These are phyloP conservation scores for Sciurus niger DNA, from an alignment of 2,113 vertebrate species.

Conservation along the genomic window DNA sequence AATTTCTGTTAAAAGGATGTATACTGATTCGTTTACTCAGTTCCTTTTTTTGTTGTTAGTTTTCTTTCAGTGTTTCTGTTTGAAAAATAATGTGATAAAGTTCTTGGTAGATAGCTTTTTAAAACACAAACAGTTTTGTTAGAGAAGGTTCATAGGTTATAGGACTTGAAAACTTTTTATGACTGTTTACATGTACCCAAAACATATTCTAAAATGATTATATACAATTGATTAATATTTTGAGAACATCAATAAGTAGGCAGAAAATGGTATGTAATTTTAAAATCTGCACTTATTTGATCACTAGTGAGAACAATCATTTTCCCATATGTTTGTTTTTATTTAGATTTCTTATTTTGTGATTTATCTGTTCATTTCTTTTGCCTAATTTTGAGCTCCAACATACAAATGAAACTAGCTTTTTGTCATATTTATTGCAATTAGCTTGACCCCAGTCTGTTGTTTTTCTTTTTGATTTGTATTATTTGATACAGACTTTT, in stretches of 20 bases:
- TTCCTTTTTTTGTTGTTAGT: background rate
- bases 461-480: slow-evolving; percentile 57
- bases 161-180: slow-evolving; percentile 42
- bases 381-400: slow-evolving; percentile 35
- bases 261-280: slow-evolving; percentile 6
- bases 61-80: slow-evolving; percentile 20
- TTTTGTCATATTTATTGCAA: slow-evolving; percentile 61
- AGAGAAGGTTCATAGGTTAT: background rate
- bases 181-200: background rate
- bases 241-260: background rate
- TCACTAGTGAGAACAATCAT: slow-evolving; percentile 29
- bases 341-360: slow-evolving; percentile 63
- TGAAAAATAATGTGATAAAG: slow-evolving; percentile 37
- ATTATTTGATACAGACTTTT: slow-evolving; percentile 61
- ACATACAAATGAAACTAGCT: slow-evolving; percentile 51
- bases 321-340: slow-evolving; percentile 59
- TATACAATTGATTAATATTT: slow-evolving; percentile 6
- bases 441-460: slow-evolving; percentile 27
- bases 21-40: background rate
- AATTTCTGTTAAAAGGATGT: background rate
- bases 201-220: slow-evolving; percentile 6
- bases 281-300: slow-evolving; percentile 7
- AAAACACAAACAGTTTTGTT: slow-evolving; percentile 16
- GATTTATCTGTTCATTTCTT: slow-evolving; percentile 61
- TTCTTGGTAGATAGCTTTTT: slow-evolving; percentile 27